Evolutionary conservation across 2,888 invertebrate species (phyloP).

Genomic region (Theretra japonica): DNA sequence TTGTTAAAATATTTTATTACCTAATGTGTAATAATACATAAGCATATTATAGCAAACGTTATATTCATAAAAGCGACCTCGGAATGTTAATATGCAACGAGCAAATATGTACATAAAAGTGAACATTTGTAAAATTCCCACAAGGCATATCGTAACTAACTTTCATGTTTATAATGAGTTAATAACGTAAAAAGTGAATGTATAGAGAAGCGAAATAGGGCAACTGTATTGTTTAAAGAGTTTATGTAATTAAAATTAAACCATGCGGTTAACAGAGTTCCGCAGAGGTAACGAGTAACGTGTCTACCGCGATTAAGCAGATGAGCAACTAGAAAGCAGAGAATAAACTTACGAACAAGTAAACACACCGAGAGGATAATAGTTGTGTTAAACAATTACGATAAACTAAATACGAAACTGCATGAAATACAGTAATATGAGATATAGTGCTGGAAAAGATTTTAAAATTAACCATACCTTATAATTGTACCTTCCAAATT

Average conservation of each 20-base stretch:
- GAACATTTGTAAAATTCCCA: neutral
- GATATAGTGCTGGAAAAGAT: neutral
- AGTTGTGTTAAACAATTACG: neutral
- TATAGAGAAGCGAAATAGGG: neutral
- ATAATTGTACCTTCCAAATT: no score
- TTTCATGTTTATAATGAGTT: neutral
- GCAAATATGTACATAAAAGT: neutral
- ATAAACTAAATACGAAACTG: neutral
- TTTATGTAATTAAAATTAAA: conserved; percentile 21
- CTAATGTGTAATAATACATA: no score
- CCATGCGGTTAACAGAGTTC: conserved; percentile 22
- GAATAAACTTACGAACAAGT: conserved; percentile 13
- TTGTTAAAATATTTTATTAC: no score
- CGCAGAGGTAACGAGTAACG: conserved; percentile 6
- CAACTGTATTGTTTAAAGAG: conserved; percentile 6
- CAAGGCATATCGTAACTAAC: neutral
- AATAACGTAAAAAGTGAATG: conserved; percentile 14
- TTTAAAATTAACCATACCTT: no score
- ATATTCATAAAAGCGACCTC: no score
- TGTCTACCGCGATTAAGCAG: conserved; percentile 10
- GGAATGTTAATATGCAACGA: no score
- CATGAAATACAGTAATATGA: neutral
- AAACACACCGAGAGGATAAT: neutral
- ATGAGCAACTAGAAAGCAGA: conserved; percentile 14
- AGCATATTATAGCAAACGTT: no score